Evolutionary conservation across 1,140 invertebrate genomes (phyloP), one percentile per base, ranked within the genome.

Genomic region (Probaryconus sp.): DNA sequence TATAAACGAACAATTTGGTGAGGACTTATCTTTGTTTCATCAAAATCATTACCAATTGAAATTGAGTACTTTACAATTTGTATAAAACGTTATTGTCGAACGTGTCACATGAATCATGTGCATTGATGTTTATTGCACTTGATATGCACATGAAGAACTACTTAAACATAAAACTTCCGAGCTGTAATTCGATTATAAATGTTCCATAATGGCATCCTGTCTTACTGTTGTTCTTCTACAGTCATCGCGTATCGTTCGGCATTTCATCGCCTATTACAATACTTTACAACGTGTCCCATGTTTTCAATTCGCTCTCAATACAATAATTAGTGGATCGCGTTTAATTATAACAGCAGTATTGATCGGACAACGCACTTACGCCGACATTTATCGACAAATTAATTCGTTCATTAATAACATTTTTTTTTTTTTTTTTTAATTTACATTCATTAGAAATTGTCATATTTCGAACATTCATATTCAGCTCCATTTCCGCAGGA

Each of bases 181-280:
- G 28, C 9, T 47, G 58, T 71, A 71, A 71, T 45, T 71, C 43
- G 58, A 71, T 71, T 71, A 71, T 71, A 55, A 71, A 64, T 55
- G 35, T 43, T 58, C 51, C 28, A 53, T 64, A 71, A 71, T 71
- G 21, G 43, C 51, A 64, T 71, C 68, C 68, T 64, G 68, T 71
- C 68, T 71, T 51, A 14, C 55, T 17, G 60, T 11, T 16, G 38
- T 50, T 50, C 51, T 51, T 64, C 53, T 53, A 24, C 24, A 28
- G 14, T 38, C 35, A 38, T 2, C 35, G 6, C 6, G 13, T 45
- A 60, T 24, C 30, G 50, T 55, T 40, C 17, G 21, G 40, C 43
- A 38, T 14, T 43, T 40, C 26, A 30, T 55, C 43, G 64, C 43
- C 64, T 53, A 60, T 69, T 45, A 40, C 30, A 45, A 31, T 55